phyloP scores from a whole-genome alignment of 2,797 vertebrate genomes.

The Chrosomus eos region DNA sequence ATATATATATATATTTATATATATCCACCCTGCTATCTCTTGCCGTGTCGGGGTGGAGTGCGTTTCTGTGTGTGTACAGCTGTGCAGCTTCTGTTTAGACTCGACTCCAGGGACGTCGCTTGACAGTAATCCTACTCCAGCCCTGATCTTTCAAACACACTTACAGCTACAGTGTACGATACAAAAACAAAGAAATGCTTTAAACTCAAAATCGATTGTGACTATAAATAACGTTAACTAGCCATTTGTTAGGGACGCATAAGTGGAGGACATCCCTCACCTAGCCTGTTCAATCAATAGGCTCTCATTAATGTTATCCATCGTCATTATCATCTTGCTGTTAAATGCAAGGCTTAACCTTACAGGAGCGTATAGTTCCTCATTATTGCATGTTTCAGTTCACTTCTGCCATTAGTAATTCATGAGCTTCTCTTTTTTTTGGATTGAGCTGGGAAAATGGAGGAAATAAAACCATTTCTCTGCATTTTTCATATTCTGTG shows the following conservation, averaged over 20 bases:
- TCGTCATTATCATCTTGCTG: constrained; percentile 27
- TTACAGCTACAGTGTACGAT: constrained; percentile 5
- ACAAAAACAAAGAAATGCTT: constrained; percentile 22
- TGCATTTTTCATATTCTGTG: background rate
- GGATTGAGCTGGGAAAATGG: background rate
- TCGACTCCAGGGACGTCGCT: constrained; percentile 35
- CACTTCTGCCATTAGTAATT: constrained; percentile 6
- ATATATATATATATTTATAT: background rate
- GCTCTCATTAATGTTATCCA: constrained; percentile 19
- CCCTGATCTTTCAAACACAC: constrained; percentile 40
- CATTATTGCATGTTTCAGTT: background rate
- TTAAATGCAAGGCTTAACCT: constrained; percentile 13
- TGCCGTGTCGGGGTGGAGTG: background rate
- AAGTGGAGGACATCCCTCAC: constrained; percentile 35
- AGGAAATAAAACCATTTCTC: background rate
- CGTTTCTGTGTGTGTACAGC: constrained; percentile 33
- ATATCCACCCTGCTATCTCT: constrained; percentile 2
- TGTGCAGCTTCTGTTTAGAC: constrained; percentile 46
- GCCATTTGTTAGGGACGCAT: constrained; percentile 13
- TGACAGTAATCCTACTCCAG: constrained; percentile 49
- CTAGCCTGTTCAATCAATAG: constrained; percentile 16
- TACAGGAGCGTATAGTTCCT: background rate
- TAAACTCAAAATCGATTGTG: constrained; percentile 11
- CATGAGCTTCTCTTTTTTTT: background rate
- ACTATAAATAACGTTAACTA: constrained; percentile 37